A percentile compares a stretch with the other conserved stretches of the same genome.
Evolutionary conservation across 1,140 invertebrate genomes (phyloP).

Genomic region (Chrysoperla carnea): DNA sequence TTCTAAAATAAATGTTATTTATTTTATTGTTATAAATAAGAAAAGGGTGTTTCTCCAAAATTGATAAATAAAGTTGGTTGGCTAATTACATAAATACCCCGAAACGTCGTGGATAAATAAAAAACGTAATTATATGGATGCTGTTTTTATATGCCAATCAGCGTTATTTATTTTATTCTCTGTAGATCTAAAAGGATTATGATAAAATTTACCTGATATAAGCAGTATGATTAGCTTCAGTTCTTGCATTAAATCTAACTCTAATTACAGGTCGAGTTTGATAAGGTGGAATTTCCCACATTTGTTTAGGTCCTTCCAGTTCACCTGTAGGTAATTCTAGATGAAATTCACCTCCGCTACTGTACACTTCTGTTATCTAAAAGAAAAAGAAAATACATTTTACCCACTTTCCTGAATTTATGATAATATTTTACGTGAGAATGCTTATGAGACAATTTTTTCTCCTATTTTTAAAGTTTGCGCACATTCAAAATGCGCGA

Average conservation of each 20-base stretch:
- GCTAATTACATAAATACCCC: background rate
- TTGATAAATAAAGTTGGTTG: background rate
- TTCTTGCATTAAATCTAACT: constrained; percentile 59
- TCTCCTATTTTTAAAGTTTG: too few relatives aligned
- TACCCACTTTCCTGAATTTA: constrained; percentile 1
- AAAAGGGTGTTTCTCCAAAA: background rate
- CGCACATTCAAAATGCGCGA: too few relatives aligned
- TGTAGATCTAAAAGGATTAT: background rate
- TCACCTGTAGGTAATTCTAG: constrained; percentile 74
- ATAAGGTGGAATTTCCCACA: constrained; percentile 84
- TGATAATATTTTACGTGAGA: too few relatives aligned
- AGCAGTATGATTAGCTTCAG: constrained; percentile 60
- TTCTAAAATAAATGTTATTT: constrained; percentile 23
- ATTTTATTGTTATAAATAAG: background rate
- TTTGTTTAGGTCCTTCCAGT: constrained; percentile 54
- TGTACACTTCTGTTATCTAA: constrained; percentile 75
- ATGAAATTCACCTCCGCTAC: constrained; percentile 80
- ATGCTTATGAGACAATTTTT: constrained; percentile 1
- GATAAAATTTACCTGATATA: constrained; percentile 41
- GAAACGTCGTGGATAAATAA: background rate
- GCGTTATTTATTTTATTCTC: too few relatives aligned
- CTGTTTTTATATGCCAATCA: too few relatives aligned
- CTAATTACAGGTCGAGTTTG: constrained; percentile 77
- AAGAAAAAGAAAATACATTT: too few relatives aligned
- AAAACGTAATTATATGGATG: too few relatives aligned